Evolutionary conservation across 2,113 vertebrate genomes (phyloP).

Genomic region (Alaudala cheleensis): DNA sequence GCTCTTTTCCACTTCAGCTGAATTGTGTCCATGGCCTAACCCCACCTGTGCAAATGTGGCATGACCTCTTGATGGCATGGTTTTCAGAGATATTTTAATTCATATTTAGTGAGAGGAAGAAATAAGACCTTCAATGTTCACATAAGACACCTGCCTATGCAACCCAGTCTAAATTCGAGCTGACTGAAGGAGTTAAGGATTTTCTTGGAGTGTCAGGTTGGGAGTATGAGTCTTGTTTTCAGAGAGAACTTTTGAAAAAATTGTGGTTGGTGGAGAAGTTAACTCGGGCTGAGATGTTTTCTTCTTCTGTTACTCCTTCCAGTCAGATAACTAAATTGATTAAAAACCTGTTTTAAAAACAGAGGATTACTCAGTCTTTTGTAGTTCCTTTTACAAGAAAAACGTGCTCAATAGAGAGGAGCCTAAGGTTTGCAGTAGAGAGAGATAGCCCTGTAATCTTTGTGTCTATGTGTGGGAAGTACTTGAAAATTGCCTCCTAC

Average conservation of each 20-base stretch:
- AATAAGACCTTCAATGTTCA: not conserved
- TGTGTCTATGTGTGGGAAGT: constrained; percentile 28
- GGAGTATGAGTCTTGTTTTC: not conserved
- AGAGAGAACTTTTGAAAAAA: not conserved
- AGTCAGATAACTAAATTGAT: constrained; percentile 42
- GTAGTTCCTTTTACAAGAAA: constrained; percentile 44
- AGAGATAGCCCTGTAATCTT: constrained; percentile 34
- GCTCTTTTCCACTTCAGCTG: not conserved
- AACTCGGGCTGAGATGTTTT: constrained; percentile 42
- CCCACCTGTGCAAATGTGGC: not conserved
- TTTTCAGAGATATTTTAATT: not conserved
- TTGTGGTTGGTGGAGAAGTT: constrained; percentile 13
- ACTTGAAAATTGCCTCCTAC: constrained; percentile 49
- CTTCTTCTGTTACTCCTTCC: constrained; percentile 58
- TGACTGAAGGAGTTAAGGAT: not conserved
- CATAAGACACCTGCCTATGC: not conserved
- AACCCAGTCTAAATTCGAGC: not conserved
- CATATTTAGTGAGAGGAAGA: not conserved
- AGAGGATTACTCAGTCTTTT: constrained; percentile 60
- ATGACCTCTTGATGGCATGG: not conserved
- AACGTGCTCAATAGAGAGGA: constrained; percentile 7
- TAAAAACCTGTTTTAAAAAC: constrained; percentile 68
- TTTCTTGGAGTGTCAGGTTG: not conserved
- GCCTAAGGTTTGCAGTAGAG: not conserved
- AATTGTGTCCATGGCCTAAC: not conserved